These are phyloP conservation scores for Leptarthrus brevirostris DNA, from an alignment of 2,888 invertebrate genomes.

Conservation along the genomic window DNA sequence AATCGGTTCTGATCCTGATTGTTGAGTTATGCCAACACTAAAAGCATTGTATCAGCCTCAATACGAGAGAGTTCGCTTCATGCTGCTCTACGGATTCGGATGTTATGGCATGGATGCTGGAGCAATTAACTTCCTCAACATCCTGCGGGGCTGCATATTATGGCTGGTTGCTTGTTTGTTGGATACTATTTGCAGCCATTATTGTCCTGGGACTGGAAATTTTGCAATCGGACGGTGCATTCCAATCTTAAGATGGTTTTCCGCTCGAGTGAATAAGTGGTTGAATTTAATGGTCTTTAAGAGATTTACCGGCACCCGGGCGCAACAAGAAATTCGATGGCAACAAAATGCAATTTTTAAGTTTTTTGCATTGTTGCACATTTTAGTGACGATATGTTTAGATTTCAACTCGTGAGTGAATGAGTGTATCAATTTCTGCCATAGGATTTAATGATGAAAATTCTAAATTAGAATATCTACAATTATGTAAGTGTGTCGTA, in stretches of 20 bases:
- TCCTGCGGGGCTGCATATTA: constrained; percentile 25
- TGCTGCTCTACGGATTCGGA: constrained; percentile 1
- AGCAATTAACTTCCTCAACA: constrained; percentile 27
- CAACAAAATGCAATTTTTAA: background rate
- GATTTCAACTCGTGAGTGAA: too few relatives aligned
- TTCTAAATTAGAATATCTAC: too few relatives aligned
- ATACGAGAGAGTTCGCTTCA: background rate
- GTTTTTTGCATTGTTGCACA: background rate
- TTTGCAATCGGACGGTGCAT: constrained; percentile 8
- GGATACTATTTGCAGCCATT: background rate
- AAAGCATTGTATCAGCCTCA: constrained; percentile 1
- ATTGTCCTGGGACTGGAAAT: background rate
- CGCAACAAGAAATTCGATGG: constrained; percentile 1
- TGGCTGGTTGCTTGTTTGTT: constrained; percentile 20
- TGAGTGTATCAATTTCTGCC: too few relatives aligned
- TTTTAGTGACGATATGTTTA: too few relatives aligned
- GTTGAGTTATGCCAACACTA: constrained; percentile 36
- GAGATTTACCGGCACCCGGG: background rate
- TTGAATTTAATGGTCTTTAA: constrained; percentile 18
- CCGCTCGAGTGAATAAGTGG: constrained; percentile 10
- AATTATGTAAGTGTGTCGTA: too few relatives aligned
- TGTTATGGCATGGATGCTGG: constrained; percentile 9
- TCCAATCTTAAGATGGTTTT: constrained; percentile 38
- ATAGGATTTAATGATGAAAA: too few relatives aligned
- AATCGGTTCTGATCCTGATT: constrained; percentile 27